Conservation (phyloP, 2,797 vertebrate genomes). For the Hyperoplus immaculatus region DNA sequence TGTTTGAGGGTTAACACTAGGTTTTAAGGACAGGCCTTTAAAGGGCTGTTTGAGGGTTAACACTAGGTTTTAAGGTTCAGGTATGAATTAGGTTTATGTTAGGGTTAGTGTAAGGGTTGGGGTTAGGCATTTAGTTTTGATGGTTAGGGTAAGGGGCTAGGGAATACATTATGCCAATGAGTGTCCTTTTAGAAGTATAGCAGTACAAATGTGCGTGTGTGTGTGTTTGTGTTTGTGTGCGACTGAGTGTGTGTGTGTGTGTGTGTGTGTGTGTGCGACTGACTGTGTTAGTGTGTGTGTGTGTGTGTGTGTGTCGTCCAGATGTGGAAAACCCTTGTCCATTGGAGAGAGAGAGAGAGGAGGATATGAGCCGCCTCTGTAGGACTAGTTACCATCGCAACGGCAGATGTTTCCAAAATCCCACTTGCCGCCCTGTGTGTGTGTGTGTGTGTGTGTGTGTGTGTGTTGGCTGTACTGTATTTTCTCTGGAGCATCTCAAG, state of each 20-base stretch:
- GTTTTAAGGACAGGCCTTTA: too few species aligned
- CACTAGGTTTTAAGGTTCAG: too few species aligned
- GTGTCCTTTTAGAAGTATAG: too few species aligned
- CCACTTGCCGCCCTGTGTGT: neutral
- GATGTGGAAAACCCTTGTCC: constrained; percentile 69
- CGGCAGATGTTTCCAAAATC: constrained; percentile 58
- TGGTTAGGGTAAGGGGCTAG: too few species aligned
- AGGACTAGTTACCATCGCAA: constrained; percentile 66
- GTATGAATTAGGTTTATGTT: too few species aligned
- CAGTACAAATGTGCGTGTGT: neutral
- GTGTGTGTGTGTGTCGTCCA: constrained; percentile 48
- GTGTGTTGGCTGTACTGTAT: constrained; percentile 19
- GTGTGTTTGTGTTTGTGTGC: neutral
- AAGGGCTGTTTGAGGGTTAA: too few species aligned
- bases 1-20: too few species aligned
- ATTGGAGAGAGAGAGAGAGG: constrained; percentile 34
- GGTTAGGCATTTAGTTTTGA: too few species aligned
- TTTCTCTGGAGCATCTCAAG: constrained; percentile 4
- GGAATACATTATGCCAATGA: too few species aligned
- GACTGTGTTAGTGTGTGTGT: constrained; percentile 13
- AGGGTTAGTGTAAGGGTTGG: too few species aligned
- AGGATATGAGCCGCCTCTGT: constrained; percentile 50
- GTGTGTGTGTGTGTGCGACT: neutral
- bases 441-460: neutral
- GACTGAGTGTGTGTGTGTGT: neutral